Conservation (phyloP, 2,797 vertebrate genomes). For the Luscinia megarhynchos region DNA sequence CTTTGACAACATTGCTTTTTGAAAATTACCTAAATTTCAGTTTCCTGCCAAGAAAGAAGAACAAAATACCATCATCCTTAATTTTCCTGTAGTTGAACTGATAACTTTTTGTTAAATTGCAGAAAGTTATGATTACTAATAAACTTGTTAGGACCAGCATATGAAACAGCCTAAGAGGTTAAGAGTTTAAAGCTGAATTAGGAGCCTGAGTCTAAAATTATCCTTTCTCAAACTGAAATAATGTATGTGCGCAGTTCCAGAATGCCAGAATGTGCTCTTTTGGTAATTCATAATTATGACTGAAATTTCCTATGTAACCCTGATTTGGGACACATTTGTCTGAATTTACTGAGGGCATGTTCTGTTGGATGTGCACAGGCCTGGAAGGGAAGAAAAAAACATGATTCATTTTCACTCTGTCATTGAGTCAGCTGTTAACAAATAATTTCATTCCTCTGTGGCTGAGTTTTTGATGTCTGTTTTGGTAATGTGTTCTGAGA, state of each 20-base stretch:
- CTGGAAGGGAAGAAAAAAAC: background rate
- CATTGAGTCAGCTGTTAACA: background rate
- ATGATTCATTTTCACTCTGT: background rate
- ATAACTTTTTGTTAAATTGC: slow-evolving; percentile 7
- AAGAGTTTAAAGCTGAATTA: background rate
- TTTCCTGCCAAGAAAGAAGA: background rate
- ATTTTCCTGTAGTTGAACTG: slow-evolving; percentile 6
- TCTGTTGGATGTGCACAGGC: background rate
- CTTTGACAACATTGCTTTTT: background rate
- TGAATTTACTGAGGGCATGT: background rate
- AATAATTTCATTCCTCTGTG: background rate
- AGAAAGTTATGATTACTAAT: slow-evolving; percentile 19
- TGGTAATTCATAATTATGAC: background rate
- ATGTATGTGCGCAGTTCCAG: background rate
- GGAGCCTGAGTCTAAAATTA: background rate
- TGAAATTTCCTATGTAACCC: background rate
- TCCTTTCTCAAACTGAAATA: background rate
- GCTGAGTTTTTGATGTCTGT: background rate
- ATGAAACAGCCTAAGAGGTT: background rate
- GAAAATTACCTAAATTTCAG: background rate
- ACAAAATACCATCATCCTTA: background rate
- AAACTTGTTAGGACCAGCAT: background rate
- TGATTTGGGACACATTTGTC: background rate
- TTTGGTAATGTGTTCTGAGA: background rate
- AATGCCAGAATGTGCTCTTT: background rate